Evolutionary conservation across 1,140 invertebrate genomes (phyloP).

Genomic region (Hycleus phaleratus): DNA sequence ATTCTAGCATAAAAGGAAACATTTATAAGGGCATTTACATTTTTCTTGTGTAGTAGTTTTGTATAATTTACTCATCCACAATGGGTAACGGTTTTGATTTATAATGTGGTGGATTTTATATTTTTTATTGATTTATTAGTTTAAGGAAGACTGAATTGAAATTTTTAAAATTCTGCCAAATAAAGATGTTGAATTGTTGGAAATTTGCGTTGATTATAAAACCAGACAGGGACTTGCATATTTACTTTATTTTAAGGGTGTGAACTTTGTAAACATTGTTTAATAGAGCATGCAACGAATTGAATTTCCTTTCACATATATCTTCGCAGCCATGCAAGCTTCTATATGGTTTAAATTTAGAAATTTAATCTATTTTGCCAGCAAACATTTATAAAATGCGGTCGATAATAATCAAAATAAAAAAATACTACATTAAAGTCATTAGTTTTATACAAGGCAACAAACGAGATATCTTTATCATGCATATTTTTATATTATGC

Average conservation of each 20-base stretch:
- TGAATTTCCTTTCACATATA: conserved; percentile 23
- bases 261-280: conserved; percentile 21
- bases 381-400: conserved; percentile 3
- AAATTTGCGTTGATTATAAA: too few species aligned
- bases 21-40: conserved; percentile 24
- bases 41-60: conserved; percentile 15
- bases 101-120: not conserved
- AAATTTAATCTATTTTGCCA: conserved; percentile 6
- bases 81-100: conserved; percentile 13
- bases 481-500: not conserved
- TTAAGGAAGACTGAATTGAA: too few species aligned
- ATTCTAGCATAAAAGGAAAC: conserved; percentile 22
- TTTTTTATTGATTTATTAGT: not conserved
- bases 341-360: conserved; percentile 10
- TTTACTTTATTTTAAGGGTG: conserved; percentile 18
- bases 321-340: conserved; percentile 17
- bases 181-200: too few species aligned
- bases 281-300: conserved; percentile 22
- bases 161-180: too few species aligned
- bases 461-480: not conserved
- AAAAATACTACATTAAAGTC: too few species aligned
- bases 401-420: too few species aligned
- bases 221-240: not conserved
- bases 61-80: conserved; percentile 19
- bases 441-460: not conserved